Evolutionary conservation across 1,140 invertebrate genomes (phyloP).

Genomic region (Argopecten irradians): DNA sequence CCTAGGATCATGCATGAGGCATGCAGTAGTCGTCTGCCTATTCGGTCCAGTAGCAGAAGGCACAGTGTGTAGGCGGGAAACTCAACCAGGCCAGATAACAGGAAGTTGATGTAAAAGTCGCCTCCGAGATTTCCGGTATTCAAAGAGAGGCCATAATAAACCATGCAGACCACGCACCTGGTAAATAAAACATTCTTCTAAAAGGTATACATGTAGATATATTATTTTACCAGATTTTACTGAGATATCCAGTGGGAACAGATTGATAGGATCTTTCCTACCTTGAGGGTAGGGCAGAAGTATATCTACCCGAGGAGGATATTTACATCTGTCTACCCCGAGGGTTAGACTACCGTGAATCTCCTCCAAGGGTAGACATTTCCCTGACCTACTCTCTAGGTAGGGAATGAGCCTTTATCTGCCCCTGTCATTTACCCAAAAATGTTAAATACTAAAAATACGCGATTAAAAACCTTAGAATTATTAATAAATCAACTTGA

Average conservation of each 20-base stretch:
- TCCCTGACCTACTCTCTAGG: no score
- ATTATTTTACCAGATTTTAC: not conserved
- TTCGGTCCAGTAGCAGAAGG: constrained; percentile 55
- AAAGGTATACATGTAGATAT: not conserved
- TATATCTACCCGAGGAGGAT: not conserved
- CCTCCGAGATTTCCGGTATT: no score
- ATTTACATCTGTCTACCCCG: not conserved
- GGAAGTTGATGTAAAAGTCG: constrained; percentile 65
- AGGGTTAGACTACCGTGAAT: no score
- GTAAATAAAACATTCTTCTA: not conserved
- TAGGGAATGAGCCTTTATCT: no score
- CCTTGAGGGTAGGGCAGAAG: no score
- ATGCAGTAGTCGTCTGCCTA: constrained; percentile 61
- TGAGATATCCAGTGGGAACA: not conserved
- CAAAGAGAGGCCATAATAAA: constrained; percentile 81
- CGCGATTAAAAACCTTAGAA: not conserved
- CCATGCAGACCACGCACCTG: constrained; percentile 84
- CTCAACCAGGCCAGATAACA: constrained; percentile 83
- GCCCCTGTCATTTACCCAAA: not conserved
- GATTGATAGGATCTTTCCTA: no score
- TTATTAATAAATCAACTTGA: no score
- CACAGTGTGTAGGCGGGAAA: constrained; percentile 80
- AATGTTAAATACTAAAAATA: not conserved
- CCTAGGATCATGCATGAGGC: constrained; percentile 57
- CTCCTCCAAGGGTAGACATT: no score